Evolutionary conservation across 2,113 vertebrate genomes (phyloP), one percentile per base, ranked within the genome.

Genomic region (Paedocypris sp.): DNA sequence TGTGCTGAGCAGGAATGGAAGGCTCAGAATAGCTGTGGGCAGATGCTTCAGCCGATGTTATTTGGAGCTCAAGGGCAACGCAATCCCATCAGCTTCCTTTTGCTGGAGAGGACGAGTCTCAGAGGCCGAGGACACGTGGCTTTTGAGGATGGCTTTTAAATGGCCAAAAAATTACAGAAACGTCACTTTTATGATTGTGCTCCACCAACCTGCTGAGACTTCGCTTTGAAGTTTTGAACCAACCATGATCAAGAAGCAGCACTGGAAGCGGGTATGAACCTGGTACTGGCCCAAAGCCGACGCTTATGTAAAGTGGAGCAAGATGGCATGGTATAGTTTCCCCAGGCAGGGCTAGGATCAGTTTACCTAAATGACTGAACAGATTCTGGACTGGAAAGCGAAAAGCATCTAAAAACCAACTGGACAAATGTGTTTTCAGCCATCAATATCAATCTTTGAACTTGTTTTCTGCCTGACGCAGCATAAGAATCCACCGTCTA

Each of bases 1-100:
- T 62, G 23, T 69, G 20, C 45, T 49, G 75, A 67, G 67, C 71
- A 67, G 78, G 79, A 84, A 82, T 80, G 76, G 62, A 66, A 51
- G 69, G 80, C 84, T 85, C 78, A 85, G 83, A 87, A 86, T 87
- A 87, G 82, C 79, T 75, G 60, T 73, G 73, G 70, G 66, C 76
- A 77, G 79, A 85, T 84, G 81, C 82, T 80, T 77, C 69, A 62
- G 64, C 51, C 52, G 56, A 58, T 71, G 75, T 83, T 86, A 87
- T 86, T 85, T 84, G 79, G 73, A 82, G 84, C 73, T 74, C 70
- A 79, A 82, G 81, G 79, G 80, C 75, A 76, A 80, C 62, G 66
- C 79, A 81, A 82, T 85, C 76, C 67, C 62, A 64, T 60, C 71
- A 64, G 56, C 69, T 72, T n/a, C 13, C 72, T 69, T 68, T 60